Base-by-base conservation (phyloP, 2,113 vertebrate genomes). In the Thinocorus orbignyianus region DNA sequence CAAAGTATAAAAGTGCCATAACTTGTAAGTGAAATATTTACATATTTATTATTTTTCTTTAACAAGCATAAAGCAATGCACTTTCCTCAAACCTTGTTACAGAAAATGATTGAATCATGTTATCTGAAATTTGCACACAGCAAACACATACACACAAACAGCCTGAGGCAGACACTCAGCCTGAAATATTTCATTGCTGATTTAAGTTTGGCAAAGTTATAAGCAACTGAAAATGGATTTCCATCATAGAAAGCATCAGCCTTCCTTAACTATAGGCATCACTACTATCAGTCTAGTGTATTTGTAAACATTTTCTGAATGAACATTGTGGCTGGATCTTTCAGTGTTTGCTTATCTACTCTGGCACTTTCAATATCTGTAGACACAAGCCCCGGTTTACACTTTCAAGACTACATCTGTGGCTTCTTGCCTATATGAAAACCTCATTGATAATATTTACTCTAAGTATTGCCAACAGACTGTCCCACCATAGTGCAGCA, bases 21-120 rank as follows among this genome's bases (percentile, higher is more conserved):
- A 69, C 41, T 77, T 88, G 49, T 76, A 93, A 90, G n/a, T 68
- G 62, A 92, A 90, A 90, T 86, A 88, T 62, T 72, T 94, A 80
- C 31, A 49, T 69, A 81, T 72, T 94, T 82, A 76, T 88, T 90
- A 64, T 77, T 93, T 92, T 86, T 64, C 42, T 87, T 87, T 86
- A 86, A 88, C 49, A 90, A 82, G 66, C 58, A 90, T 55, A 55
- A n/a, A 91, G 31, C 14, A 66, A 69, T 37, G 31, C 31, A 84
- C 22, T 88, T 86, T 54, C 31, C 28, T 77, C 64, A 80, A 77
- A 80, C 42, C 58, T 86, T 66, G 64, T 77, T 88, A 82, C 16
- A 62, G 28, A 70, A 94, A 96, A 81, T 69, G n/a, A 93, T 17
- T 81, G 88, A 95, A 66, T 77, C n/a, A 51, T 18, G 60, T 92